Base-by-base conservation (phyloP, 2,113 vertebrate genomes). In the Fulica atra region DNA sequence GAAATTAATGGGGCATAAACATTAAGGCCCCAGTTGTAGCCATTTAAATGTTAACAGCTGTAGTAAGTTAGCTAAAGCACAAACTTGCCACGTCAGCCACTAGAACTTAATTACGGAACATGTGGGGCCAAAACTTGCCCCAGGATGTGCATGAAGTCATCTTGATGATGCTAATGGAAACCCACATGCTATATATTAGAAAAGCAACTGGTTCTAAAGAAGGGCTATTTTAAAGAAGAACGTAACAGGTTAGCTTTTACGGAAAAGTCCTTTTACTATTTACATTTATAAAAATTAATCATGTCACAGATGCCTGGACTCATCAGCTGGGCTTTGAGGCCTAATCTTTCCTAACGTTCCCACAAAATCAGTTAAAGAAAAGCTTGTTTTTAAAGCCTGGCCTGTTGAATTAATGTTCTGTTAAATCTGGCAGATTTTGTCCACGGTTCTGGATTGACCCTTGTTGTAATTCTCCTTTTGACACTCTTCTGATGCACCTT, bases 401-500 rank as follows among this genome's bases (percentile, higher is more conserved):
- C 21, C 74, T 38, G 53, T 89, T 87, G 82, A 94, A 96, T 89
- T 95, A 93, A 95, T 57, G 93, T 93, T 95, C 93, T 86, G 81
- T 96, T 94, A 96, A 95, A 96, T 91, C 54, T 85, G 74, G 64
- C 64, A 95, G 68, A 87, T 88, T 96, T 93, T 93, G 81, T 72
- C 70, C 35, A 35, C 13, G 23, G 63, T 44, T 94, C 72, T 92
- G 85, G 89, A 92, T 18, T 81, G 86, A 93, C 60, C 53, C 25
- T 91, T 66, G 66, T 25, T 77, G 28, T 19, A 79, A 91, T 82
- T 89, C 65, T 78, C 59, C 73, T 87, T 95, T 60, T 85, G 59
- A 89, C 44, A 51, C 9, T 63, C 68, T 88, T 86, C 66, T 61
- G 64, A 88, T 77, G 65, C 46, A 93, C 81, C 53, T 94, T 95